Evolutionary conservation across 2,888 invertebrate species (phyloP).

Genomic region (Enchytraeus crypticus): DNA sequence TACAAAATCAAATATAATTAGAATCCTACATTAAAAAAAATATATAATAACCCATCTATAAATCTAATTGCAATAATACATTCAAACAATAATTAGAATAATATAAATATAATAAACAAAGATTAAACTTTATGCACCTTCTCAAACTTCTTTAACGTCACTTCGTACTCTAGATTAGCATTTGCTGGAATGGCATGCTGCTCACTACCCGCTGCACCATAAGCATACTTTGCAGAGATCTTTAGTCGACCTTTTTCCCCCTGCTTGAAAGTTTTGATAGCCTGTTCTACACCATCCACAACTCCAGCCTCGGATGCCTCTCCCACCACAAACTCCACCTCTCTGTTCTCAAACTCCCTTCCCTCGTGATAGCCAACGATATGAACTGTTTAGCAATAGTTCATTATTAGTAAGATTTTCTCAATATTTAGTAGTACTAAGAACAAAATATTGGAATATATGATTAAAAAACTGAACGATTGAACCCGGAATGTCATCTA

Average conservation of each 20-base stretch:
- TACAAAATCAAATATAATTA: too few relatives aligned
- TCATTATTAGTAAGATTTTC: too few relatives aligned
- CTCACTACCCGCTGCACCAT: slow-evolving; percentile 62
- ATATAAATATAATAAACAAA: too few relatives aligned
- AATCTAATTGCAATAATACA: too few relatives aligned
- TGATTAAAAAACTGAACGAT: not conserved
- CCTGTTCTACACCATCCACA: slow-evolving; percentile 58
- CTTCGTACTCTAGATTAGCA: slow-evolving; percentile 60
- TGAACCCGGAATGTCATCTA: too few relatives aligned
- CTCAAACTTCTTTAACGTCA: slow-evolving; percentile 75
- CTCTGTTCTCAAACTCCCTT: slow-evolving; percentile 67
- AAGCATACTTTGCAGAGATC: slow-evolving; percentile 70
- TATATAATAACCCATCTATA: too few relatives aligned
- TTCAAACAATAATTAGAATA: too few relatives aligned
- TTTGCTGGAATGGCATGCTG: slow-evolving; percentile 69
- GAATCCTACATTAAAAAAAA: too few relatives aligned
- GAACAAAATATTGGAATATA: not conserved
- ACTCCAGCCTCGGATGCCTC: slow-evolving; percentile 71
- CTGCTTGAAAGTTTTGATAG: slow-evolving; percentile 63
- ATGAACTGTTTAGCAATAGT: too few relatives aligned
- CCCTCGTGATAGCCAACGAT: slow-evolving; percentile 62
- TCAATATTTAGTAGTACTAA: not conserved
- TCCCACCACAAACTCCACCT: slow-evolving; percentile 72
- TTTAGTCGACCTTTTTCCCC: slow-evolving; percentile 62
- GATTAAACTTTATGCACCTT: too few relatives aligned